Evolutionary conservation across 2,113 vertebrate species (phyloP).

Genomic region (Crotalus tigris): DNA sequence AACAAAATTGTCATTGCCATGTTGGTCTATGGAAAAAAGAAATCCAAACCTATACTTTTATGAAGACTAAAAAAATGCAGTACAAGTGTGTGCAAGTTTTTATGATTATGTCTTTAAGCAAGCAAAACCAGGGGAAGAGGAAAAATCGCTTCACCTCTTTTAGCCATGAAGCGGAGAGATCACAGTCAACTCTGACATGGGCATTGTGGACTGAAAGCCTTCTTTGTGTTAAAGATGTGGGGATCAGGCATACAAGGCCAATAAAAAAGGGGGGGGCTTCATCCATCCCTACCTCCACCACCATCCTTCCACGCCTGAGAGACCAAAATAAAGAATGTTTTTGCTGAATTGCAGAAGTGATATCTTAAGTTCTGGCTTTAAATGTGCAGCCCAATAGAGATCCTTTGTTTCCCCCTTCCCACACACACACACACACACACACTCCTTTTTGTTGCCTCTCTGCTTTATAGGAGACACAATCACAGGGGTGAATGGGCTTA

Average conservation of each 20-base stretch:
- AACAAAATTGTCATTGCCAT: not conserved
- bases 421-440: too few species aligned
- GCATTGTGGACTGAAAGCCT: not conserved
- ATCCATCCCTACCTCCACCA: not conserved
- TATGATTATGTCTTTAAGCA: not conserved
- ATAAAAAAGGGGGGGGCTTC: not conserved
- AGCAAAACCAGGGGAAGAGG: not conserved
- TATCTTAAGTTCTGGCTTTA: not conserved
- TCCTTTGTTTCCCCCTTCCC: not conserved
- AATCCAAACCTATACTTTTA: not conserved
- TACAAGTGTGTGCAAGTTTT: not conserved
- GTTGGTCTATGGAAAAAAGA: not conserved
- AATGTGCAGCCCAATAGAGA: not conserved
- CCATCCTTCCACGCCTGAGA: not conserved
- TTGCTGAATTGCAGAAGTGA: not conserved
- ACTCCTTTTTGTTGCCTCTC: not conserved
- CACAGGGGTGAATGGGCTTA: slow-evolving; percentile 82
- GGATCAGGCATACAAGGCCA: not conserved
- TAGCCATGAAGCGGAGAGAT: not conserved
- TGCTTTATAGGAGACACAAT: slow-evolving; percentile 86
- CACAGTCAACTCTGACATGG: not conserved
- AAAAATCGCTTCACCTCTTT: not conserved
- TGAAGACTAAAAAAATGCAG: not conserved
- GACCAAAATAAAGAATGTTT: not conserved
- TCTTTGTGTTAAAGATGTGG: not conserved